These are phyloP conservation scores for Tenebrosternarchus preto DNA, from an alignment of 2,113 vertebrate genomes.

Conservation along the genomic window DNA sequence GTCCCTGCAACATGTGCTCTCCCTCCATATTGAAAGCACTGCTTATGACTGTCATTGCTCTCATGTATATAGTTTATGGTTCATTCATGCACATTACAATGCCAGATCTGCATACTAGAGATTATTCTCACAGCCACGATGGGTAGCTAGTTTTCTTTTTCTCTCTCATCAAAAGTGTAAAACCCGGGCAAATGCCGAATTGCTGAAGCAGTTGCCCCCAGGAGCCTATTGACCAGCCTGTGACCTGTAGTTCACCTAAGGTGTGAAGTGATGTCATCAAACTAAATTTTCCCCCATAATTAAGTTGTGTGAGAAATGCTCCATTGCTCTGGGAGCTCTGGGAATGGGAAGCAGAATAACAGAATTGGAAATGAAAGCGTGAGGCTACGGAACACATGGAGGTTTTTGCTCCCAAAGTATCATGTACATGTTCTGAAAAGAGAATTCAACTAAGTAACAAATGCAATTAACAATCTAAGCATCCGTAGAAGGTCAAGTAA, in stretches of 20 bases:
- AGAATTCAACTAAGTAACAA: slow-evolving; percentile 58
- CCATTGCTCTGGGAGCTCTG: slow-evolving; percentile 43
- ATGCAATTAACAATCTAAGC: slow-evolving; percentile 34
- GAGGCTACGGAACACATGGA: slow-evolving; percentile 60
- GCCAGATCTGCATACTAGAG: slow-evolving; percentile 2
- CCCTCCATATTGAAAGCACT: slow-evolving; percentile 8
- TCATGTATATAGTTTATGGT: slow-evolving; percentile 30
- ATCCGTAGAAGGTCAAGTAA: neutral
- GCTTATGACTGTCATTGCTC: slow-evolving; percentile 8
- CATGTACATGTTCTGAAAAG: slow-evolving; percentile 58
- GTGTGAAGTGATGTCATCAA: slow-evolving; percentile 26
- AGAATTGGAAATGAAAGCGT: slow-evolving; percentile 65
- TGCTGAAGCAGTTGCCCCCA: neutral
- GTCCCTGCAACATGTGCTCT: slow-evolving; percentile 1
- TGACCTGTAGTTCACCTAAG: slow-evolving; percentile 36
- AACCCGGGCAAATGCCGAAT: neutral
- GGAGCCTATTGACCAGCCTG: slow-evolving; percentile 35
- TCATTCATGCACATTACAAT: slow-evolving; percentile 13
- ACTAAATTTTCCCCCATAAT: slow-evolving; percentile 56
- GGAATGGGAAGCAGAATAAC: slow-evolving; percentile 54
- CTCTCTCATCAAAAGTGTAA: neutral
- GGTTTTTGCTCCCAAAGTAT: slow-evolving; percentile 65
- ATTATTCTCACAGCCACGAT: neutral
- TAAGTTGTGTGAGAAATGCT: slow-evolving; percentile 52
- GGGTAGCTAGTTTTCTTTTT: neutral